A percentile compares a stretch with the other conserved stretches of the same genome.
Evolutionary conservation across 2,797 vertebrate species (phyloP).

Genomic region (Hybognathus amarus): DNA sequence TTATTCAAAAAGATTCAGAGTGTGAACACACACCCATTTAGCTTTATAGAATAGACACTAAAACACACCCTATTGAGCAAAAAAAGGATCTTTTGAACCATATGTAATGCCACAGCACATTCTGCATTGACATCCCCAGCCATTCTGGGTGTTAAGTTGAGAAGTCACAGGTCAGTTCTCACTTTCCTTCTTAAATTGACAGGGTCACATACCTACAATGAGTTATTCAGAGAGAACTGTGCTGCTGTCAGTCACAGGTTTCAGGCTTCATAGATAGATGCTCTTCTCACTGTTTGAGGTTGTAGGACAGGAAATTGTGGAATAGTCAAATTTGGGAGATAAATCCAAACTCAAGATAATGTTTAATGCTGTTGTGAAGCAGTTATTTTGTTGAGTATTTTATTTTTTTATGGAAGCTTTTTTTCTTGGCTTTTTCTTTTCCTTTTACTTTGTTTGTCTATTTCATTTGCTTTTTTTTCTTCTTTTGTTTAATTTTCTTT

Average conservation of each 20-base stretch:
- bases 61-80: not conserved
- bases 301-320: conserved; percentile 3
- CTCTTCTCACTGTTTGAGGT: not conserved
- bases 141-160: conserved; percentile 41
- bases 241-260: conserved; percentile 57
- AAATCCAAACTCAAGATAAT: not conserved
- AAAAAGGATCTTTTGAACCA: not conserved
- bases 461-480: not conserved
- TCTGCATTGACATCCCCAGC: conserved; percentile 9
- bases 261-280: not conserved
- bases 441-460: not conserved
- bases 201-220: conserved; percentile 64
- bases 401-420: not conserved
- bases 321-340: not conserved
- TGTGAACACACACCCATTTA: not conserved
- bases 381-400: not conserved
- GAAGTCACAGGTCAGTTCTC: conserved; percentile 49
- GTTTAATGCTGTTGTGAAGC: not conserved
- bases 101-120: not conserved
- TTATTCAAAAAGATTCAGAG: not conserved
- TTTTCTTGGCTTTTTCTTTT: not conserved
- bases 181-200: conserved; percentile 30
- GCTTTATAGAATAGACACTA: not conserved
- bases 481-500: not conserved
- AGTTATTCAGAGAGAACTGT: conserved; percentile 50